Percentiles rank a stretch among this genome's conserved stretches.
Evolutionary conservation across 1,140 invertebrate species (phyloP).

Genomic region (Habropoda laboriosa): DNA sequence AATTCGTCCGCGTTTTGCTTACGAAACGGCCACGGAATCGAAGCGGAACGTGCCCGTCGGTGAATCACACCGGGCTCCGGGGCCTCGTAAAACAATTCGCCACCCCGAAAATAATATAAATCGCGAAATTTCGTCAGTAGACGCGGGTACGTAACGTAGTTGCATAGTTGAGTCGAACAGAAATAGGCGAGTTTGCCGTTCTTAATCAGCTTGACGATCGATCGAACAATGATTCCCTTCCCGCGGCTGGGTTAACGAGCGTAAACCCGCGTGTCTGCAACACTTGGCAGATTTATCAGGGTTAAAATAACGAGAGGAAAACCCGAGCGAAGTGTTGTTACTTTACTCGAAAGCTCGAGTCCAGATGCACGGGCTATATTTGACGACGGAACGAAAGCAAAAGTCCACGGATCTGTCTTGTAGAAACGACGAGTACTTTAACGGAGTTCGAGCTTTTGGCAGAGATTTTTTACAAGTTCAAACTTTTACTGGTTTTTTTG

Average conservation of each 20-base stretch:
- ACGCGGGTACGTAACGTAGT: not conserved
- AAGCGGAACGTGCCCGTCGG: not conserved
- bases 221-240: slow-evolving; percentile 36
- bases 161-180: not conserved
- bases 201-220: slow-evolving; percentile 30
- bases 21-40: not conserved
- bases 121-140: not conserved
- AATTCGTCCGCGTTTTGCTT: slow-evolving; percentile 22
- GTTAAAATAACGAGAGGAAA: slow-evolving; percentile 40
- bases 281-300: slow-evolving; percentile 43
- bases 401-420: not conserved
- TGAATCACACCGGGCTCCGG: no score
- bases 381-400: slow-evolving; percentile 25
- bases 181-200: slow-evolving; percentile 10
- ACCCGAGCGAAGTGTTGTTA: not conserved
- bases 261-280: not conserved
- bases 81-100: slow-evolving; percentile 20
- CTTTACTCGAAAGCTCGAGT: slow-evolving; percentile 3
- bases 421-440: not conserved
- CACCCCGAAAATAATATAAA: slow-evolving; percentile 28
- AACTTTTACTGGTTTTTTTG: no score
- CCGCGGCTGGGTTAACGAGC: not conserved
- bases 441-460: not conserved
- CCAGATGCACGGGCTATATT: slow-evolving; percentile 24
- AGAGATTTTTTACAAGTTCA: not conserved